These are phyloP conservation scores for Embiotoca jacksoni DNA, from an alignment of 2,113 vertebrate species.

Conservation along the genomic window DNA sequence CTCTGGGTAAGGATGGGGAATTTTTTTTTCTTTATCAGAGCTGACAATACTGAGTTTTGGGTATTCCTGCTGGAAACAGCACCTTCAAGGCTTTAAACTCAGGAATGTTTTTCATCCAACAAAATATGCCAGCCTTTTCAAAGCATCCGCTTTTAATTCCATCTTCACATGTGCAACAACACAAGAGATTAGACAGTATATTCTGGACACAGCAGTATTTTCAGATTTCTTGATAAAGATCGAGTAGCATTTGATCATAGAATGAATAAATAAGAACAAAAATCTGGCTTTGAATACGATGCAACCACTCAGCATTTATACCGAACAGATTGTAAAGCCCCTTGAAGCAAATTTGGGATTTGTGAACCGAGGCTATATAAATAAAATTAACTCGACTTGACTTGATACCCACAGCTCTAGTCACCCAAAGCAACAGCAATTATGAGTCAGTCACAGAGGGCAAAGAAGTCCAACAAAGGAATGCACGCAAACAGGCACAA, in stretches of 20 bases:
- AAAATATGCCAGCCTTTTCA: conserved; percentile 6
- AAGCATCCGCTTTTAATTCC: conserved; percentile 13
- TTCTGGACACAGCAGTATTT: not conserved
- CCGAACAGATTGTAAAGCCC: conserved; percentile 1
- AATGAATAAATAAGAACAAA: not conserved
- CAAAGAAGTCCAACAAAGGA: not conserved
- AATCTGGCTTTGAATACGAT: not conserved
- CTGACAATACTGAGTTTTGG: not conserved
- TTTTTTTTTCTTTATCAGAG: not conserved
- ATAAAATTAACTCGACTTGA: conserved; percentile 9
- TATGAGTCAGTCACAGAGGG: not conserved
- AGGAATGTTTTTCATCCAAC: conserved; percentile 10
- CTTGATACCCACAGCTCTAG: not conserved
- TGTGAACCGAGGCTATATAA: not conserved
- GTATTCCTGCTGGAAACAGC: not conserved
- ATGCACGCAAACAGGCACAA: not conserved
- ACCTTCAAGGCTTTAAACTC: not conserved
- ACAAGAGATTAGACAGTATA: not conserved
- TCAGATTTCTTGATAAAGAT: not conserved
- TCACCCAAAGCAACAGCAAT: conserved; percentile 25
- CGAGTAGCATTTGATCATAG: not conserved
- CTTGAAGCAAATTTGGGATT: conserved; percentile 2
- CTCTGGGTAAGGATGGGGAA: not conserved
- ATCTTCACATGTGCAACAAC: not conserved
- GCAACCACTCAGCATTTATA: not conserved